Percentiles rank a stretch among this genome's conserved stretches.
Conservation (phyloP, 2,113 vertebrate genomes). For the Chascanopsetta lugubris region DNA sequence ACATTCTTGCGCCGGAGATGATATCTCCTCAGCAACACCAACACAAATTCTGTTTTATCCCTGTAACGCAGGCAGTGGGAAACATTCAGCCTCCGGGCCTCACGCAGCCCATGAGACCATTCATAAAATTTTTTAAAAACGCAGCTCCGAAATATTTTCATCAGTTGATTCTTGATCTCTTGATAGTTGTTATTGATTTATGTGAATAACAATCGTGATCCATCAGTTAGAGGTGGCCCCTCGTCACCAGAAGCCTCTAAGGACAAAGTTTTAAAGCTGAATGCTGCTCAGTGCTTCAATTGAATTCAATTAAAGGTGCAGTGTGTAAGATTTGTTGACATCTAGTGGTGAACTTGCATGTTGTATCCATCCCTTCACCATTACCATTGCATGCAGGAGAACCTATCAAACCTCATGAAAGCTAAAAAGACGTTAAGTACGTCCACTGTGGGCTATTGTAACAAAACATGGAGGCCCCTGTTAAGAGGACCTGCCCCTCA, state of each 20-base stretch:
- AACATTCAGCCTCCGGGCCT: not conserved
- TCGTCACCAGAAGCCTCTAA: not conserved
- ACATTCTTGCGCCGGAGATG: not conserved
- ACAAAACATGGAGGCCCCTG: too few relatives aligned
- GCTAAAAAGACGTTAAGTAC: too few relatives aligned
- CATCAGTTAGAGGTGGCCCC: not conserved
- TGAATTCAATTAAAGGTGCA: too few relatives aligned
- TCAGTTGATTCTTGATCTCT: not conserved
- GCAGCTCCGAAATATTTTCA: not conserved
- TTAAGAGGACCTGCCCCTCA: too few relatives aligned
- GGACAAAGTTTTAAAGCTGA: not conserved
- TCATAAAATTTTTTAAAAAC: not conserved
- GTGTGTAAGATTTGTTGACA: too few relatives aligned
- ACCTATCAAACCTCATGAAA: too few relatives aligned
- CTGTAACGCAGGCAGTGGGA: not conserved
- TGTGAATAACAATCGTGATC: too few relatives aligned
- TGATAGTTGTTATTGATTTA: not conserved
- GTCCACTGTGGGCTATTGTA: too few relatives aligned
- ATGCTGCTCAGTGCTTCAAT: not conserved
- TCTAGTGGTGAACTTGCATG: too few relatives aligned
- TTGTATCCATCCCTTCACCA: too few relatives aligned
- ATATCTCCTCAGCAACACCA: not conserved
- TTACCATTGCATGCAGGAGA: too few relatives aligned
- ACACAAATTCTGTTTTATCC: not conserved
- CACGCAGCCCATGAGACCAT: not conserved